Base-by-base conservation (phyloP, 2,797 vertebrate genomes). In the Oryzias dopingdopingensis region DNA sequence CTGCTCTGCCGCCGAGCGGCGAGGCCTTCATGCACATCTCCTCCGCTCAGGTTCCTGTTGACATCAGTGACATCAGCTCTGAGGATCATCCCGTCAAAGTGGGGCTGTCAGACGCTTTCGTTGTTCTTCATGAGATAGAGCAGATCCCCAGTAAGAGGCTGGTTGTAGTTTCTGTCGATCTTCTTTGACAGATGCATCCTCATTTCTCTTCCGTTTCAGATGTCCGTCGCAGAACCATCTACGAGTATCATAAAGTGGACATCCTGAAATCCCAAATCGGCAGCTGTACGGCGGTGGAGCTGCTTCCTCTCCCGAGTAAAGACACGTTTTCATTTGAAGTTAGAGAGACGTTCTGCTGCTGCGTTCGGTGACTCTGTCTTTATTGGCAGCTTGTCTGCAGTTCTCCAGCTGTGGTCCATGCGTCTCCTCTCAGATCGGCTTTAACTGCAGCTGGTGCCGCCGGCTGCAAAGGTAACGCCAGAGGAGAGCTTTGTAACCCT, bases 381-480 rank as follows among this genome's bases (percentile, higher is more conserved):
- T 49, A 20, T 79, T 58, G 63, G 59, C 83, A 99, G 97, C 95
- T 0, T 99, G 97, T 79, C 94, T 96, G 40, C 94, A 96, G 91
- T 97, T 95, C 87, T 94, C 91, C 78, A 93, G 92, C 82, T 99
- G 96, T 65, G 91, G 85, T 24, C 65, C 93, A 20, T 99, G 97
- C 88, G 87, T 96, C 65, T 91, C 91, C 49, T 92, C 96, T 73
- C 94, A 95, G 81, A 99, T 97, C 61, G 94, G 94, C 68, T 99
- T 99, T 84, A 95, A 96, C 90, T 99, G 97, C 89, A 97, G 94
- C 81, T 99, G 97, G 96, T 99, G 97, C 79, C 93, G 88, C 80
- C 94, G 92, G 76, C 92, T 98, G 49, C 94, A 94, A 89, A 96
- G 97, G 96, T 98, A 92, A 81, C 42, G 7, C 12, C 42, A 56